phyloP scores from a whole-genome alignment of 2,888 invertebrate species.

The Temnothorax rugatulus region DNA sequence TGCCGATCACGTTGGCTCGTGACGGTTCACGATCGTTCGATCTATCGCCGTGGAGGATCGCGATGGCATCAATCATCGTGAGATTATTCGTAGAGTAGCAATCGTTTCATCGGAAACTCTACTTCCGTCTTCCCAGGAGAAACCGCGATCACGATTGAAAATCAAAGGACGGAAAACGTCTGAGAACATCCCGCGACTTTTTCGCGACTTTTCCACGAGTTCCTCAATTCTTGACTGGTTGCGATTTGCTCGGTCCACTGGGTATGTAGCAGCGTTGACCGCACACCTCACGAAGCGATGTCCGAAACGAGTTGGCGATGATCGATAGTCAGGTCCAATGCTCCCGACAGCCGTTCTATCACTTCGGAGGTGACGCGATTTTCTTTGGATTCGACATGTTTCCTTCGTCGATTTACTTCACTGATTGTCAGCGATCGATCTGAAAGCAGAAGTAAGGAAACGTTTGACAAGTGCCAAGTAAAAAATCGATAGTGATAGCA shows the following conservation, averaged over 20 bases:
- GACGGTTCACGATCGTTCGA: background rate
- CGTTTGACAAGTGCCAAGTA: background rate
- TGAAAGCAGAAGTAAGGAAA: constrained; percentile 68
- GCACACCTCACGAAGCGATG: constrained; percentile 44
- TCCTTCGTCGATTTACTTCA: constrained; percentile 66
- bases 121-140: background rate
- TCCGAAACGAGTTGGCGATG: constrained; percentile 7
- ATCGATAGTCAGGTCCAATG: constrained; percentile 17
- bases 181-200: background rate
- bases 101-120: background rate
- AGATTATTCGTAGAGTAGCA: background rate
- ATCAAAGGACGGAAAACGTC: constrained; percentile 14
- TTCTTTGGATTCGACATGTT: constrained; percentile 67
- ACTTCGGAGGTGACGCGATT: constrained; percentile 60
- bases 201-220: background rate
- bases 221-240: background rate
- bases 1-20: background rate
- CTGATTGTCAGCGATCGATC: constrained; percentile 69
- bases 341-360: constrained; percentile 13
- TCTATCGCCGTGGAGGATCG: background rate
- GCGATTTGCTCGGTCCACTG: constrained; percentile 1
- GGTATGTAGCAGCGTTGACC: constrained; percentile 10
- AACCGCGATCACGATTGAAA: background rate
- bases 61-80: background rate
- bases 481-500: background rate